phyloP scores from a whole-genome alignment of 2,113 vertebrate genomes.

The Dicentrarchus labrax region DNA sequence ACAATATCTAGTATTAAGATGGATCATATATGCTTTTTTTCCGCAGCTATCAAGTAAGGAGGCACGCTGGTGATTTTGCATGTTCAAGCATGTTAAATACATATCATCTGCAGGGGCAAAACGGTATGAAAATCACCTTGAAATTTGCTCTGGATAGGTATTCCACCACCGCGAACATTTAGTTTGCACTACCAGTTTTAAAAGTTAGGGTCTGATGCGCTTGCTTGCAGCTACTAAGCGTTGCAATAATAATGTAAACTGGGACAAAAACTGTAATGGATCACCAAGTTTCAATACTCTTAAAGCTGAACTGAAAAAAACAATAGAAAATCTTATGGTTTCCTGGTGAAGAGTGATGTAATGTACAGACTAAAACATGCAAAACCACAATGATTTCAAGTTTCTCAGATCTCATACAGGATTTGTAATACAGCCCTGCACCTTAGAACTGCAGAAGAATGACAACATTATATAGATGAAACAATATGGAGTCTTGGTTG shows the following conservation, averaged over 20 bases:
- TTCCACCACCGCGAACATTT: too few species aligned
- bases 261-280: not conserved
- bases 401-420: not conserved
- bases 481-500: not conserved
- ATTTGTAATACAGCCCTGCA: not conserved
- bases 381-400: not conserved
- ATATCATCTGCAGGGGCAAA: not conserved
- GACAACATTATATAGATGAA: not conserved
- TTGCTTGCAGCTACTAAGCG: not conserved
- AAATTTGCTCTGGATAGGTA: not conserved
- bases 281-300: not conserved
- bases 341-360: not conserved
- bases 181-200: not conserved
- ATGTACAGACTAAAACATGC: not conserved
- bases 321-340: not conserved
- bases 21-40: not conserved
- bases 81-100: not conserved
- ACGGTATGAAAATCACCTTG: not conserved
- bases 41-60: not conserved
- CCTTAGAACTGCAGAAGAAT: not conserved
- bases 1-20: not conserved
- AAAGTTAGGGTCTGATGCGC: not conserved
- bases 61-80: not conserved
- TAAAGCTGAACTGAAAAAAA: not conserved
- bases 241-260: not conserved